phyloP scores from a whole-genome alignment of 30 jellyfish, hydroid and myxozoan genomes.

The Mastigias papua region DNA sequence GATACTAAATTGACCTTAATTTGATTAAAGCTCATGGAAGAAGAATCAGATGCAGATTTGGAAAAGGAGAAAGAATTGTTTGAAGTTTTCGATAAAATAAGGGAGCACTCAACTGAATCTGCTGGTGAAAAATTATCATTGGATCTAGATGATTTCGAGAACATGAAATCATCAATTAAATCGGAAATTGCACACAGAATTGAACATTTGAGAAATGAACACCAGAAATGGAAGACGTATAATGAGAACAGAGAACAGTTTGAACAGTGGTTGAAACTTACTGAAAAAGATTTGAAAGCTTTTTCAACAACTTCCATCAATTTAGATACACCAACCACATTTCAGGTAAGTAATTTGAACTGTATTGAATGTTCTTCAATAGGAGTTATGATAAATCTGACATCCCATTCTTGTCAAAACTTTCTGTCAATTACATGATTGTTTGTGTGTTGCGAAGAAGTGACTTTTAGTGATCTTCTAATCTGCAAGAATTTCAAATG shows the following conservation, averaged over 20 bases:
- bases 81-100: conserved; percentile 47
- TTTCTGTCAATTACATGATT: no score
- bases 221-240: conserved; percentile 71
- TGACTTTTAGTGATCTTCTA: no score
- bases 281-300: conserved; percentile 24
- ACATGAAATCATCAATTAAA: conserved; percentile 39
- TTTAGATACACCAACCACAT: conserved; percentile 75
- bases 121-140: conserved; percentile 54
- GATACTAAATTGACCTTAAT: no score
- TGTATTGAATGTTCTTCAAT: no score
- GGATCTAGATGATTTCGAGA: conserved; percentile 41
- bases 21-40: conserved; percentile 22
- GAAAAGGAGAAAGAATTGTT: conserved; percentile 20
- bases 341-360: conserved; percentile 86
- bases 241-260: conserved; percentile 40
- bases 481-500: no score
- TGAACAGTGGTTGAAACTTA: conserved; percentile 66
- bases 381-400: no score
- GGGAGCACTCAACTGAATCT: conserved; percentile 28
- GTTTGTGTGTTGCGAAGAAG: no score
- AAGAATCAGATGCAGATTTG: conserved; percentile 46
- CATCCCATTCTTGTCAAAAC: no score
- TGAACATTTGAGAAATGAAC: conserved; percentile 36
- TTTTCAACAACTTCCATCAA: conserved; percentile 40
- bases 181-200: conserved; percentile 63